Conservation (phyloP, 2,888 invertebrate genomes). For the Dysmachus trigonus region DNA sequence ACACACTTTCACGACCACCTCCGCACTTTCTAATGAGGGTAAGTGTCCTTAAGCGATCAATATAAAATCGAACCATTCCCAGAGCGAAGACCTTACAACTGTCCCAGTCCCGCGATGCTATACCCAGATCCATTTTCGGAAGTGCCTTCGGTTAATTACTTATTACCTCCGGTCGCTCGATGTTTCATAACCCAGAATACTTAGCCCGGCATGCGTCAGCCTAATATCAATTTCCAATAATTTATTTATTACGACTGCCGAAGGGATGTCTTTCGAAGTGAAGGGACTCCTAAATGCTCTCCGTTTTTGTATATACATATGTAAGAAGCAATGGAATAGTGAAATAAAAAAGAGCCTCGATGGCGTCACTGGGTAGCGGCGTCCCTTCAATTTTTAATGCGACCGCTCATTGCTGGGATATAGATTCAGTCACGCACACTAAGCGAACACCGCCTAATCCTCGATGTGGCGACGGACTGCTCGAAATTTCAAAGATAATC, state of each 20-base stretch:
- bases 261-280: background rate
- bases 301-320: background rate
- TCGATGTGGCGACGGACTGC: background rate
- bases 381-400: constrained; percentile 7
- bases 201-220: background rate
- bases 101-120: background rate
- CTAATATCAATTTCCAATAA: background rate
- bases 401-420: background rate
- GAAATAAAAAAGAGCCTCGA: background rate
- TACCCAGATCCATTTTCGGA: background rate
- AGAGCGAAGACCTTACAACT: background rate
- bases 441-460: background rate
- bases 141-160: background rate
- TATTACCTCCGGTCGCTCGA: background rate
- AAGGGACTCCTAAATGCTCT: background rate
- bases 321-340: background rate
- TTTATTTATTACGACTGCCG: background rate
- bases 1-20: background rate
- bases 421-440: background rate
- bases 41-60: background rate
- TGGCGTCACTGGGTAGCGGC: background rate
- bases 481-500: background rate
- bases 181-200: background rate
- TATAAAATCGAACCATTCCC: background rate
- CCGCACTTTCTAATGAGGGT: background rate